Conservation (phyloP, 2,888 invertebrate genomes). For the Ecdyonurus torrentis region DNA sequence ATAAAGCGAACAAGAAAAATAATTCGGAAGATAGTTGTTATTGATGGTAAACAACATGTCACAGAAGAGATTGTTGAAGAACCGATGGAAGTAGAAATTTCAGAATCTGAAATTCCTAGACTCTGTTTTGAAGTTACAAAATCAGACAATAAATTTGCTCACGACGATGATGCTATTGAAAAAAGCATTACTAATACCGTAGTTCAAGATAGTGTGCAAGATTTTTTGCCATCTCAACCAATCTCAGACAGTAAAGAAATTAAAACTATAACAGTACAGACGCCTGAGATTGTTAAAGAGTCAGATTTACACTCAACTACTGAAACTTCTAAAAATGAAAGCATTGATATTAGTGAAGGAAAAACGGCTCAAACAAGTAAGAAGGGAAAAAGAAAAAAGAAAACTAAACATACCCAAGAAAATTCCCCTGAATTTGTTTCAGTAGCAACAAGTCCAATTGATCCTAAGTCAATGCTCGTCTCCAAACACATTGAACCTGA, state of each 20-base stretch:
- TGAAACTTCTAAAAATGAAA: no score
- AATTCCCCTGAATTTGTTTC: background rate
- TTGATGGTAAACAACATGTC: constrained; percentile 69
- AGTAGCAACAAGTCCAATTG: background rate
- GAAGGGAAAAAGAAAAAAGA: background rate
- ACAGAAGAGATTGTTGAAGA: constrained; percentile 73
- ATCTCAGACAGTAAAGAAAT: no score
- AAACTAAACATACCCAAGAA: background rate
- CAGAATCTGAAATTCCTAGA: constrained; percentile 52
- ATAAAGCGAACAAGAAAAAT: constrained; percentile 57
- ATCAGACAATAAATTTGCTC: constrained; percentile 34
- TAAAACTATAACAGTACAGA: no score
- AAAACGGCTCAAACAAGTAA: background rate
- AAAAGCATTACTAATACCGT: no score
- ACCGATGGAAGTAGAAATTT: constrained; percentile 58
- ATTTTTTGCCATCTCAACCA: no score
- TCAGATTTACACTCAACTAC: no score
- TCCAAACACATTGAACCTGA: background rate
- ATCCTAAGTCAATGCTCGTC: background rate
- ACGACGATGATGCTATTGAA: no score
- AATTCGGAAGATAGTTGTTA: constrained; percentile 55
- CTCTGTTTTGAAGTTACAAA: constrained; percentile 48
- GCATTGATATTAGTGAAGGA: background rate
- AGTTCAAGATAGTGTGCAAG: no score
- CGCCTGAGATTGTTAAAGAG: no score